A percentile compares a stretch with the other conserved stretches of the same genome.
phyloP scores from a whole-genome alignment of 1,140 invertebrate genomes.

The Gryllus bimaculatus region DNA sequence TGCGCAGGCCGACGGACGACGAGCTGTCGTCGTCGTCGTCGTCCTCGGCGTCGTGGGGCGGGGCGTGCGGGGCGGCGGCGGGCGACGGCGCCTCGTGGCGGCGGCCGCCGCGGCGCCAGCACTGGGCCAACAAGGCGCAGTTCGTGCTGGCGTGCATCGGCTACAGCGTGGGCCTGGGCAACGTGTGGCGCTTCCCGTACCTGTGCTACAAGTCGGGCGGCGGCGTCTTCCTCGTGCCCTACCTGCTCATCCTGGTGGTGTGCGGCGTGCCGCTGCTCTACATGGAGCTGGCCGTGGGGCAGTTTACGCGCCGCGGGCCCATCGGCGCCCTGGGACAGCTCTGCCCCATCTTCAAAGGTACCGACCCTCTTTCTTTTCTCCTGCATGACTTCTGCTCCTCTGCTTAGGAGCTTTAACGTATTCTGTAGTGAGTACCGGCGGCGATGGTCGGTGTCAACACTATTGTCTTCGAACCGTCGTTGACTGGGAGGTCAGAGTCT shows the following conservation, averaged over 20 bases:
- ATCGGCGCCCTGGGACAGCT: constrained; percentile 73
- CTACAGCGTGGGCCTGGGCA: constrained; percentile 84
- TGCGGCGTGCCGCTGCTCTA: constrained; percentile 75
- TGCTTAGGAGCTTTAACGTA: too few species aligned
- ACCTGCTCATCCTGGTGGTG: constrained; percentile 68
- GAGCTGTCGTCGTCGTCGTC: constrained; percentile 51
- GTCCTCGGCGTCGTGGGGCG: constrained; percentile 52
- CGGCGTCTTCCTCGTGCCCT: constrained; percentile 74
- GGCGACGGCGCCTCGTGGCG: constrained; percentile 46
- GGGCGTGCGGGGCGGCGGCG: constrained; percentile 46
- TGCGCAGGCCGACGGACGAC: constrained; percentile 46
- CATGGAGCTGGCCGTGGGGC: constrained; percentile 73
- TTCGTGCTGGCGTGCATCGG: constrained; percentile 84
- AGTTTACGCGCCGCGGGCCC: constrained; percentile 70
- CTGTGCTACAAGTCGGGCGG: constrained; percentile 75
- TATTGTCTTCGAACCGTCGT: too few species aligned
- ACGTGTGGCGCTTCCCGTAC: constrained; percentile 84
- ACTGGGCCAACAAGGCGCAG: constrained; percentile 84
- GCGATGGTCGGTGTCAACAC: too few species aligned
- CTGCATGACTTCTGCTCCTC: too few species aligned
- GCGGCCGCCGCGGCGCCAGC: constrained; percentile 53
- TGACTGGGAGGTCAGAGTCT: too few species aligned
- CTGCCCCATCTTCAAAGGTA: constrained; percentile 79
- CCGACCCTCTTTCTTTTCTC: not conserved
- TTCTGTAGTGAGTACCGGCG: too few species aligned